Conservation (phyloP, 92 coral and sea anemone species). For the Meandrina meandrites region DNA sequence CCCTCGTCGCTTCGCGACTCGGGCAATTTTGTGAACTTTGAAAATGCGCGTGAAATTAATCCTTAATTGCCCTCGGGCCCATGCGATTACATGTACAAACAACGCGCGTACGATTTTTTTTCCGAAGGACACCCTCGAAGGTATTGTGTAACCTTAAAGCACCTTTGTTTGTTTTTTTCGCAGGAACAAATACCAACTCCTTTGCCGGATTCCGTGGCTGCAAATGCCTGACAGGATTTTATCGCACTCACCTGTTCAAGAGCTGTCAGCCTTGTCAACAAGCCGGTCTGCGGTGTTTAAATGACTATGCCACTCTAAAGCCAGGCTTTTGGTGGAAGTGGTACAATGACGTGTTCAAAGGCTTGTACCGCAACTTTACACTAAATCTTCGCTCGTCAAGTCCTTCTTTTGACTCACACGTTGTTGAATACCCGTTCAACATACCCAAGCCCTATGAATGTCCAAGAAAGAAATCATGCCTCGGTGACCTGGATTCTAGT, state of each 20-base stretch:
- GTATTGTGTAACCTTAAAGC: too few relatives aligned
- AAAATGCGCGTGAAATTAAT: too few relatives aligned
- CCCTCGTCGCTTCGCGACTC: too few relatives aligned
- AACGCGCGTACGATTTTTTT: too few relatives aligned
- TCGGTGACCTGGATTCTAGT: not conserved
- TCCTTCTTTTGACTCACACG: not conserved
- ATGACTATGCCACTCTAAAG: slow-evolving; percentile 42
- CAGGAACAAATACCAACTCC: not conserved
- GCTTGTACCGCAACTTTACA: slow-evolving; percentile 26
- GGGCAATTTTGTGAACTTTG: too few relatives aligned
- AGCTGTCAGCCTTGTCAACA: slow-evolving; percentile 36
- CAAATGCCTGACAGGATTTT: slow-evolving; percentile 39
- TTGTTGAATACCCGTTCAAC: not conserved
- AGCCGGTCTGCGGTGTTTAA: slow-evolving; percentile 23
- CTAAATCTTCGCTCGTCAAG: slow-evolving; percentile 16
- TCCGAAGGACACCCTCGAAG: too few relatives aligned
- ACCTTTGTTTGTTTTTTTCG: too few relatives aligned
- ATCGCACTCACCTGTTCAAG: slow-evolving; percentile 52
- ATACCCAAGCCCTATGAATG: slow-evolving; percentile 11
- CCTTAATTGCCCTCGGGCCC: too few relatives aligned
- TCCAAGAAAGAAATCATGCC: slow-evolving; percentile 20
- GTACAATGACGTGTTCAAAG: slow-evolving; percentile 23
- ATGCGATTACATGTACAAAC: too few relatives aligned
- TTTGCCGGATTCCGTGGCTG: slow-evolving; percentile 35
- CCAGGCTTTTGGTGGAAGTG: slow-evolving; percentile 56